Percentiles rank a stretch among this genome's conserved stretches.
These are phyloP conservation scores for Amazona ochrocephala DNA, from an alignment of 2,797 vertebrate genomes.

Conservation along the genomic window DNA sequence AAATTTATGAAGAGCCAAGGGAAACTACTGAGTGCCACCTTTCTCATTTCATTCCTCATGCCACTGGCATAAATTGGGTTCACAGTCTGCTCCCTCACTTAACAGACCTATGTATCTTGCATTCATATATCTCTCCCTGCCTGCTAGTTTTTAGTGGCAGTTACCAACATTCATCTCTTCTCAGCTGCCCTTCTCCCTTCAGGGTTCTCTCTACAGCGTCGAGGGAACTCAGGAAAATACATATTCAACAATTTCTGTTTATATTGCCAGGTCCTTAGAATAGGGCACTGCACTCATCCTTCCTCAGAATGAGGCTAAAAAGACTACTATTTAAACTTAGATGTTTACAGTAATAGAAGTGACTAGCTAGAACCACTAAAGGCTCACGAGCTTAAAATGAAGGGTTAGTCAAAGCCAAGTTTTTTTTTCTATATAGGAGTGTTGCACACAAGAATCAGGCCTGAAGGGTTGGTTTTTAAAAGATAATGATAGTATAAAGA, in stretches of 20 bases:
- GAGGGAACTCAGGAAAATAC: constrained; percentile 2
- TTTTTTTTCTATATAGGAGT: background rate
- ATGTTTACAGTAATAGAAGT: background rate
- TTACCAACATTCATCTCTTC: constrained; percentile 2
- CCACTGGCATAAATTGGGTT: constrained; percentile 14
- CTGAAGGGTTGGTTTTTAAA: background rate
- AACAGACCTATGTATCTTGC: background rate
- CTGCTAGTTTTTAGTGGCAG: constrained; percentile 22
- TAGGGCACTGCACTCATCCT: background rate
- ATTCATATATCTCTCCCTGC: background rate
- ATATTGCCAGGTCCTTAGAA: background rate
- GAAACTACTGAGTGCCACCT: constrained; percentile 27
- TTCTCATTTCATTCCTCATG: background rate
- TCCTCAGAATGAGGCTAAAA: background rate
- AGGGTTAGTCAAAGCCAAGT: background rate
- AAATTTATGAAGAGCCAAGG: constrained; percentile 50
- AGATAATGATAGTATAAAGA: background rate
- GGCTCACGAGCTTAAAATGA: background rate
- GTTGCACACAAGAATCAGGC: background rate
- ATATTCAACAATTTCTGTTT: background rate
- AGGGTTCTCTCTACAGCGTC: background rate
- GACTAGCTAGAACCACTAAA: background rate
- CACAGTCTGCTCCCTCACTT: background rate
- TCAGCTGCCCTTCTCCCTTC: background rate
- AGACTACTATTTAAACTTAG: background rate